These are phyloP conservation scores for Probosciger aterrimus DNA, from an alignment of 2,113 vertebrate species.

Conservation along the genomic window DNA sequence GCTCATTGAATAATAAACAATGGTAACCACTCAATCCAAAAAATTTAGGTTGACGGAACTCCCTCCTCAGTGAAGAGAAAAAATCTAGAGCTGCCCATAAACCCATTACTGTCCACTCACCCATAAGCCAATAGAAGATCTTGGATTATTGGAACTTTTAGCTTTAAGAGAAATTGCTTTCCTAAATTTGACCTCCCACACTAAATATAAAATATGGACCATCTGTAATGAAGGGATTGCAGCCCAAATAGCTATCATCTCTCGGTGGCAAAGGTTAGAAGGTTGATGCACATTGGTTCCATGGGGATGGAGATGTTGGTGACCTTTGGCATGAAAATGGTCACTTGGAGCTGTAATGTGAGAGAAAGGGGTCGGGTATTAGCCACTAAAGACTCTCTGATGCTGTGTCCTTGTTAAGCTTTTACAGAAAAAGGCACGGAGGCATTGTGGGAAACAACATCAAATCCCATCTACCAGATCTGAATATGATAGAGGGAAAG, in stretches of 20 bases:
- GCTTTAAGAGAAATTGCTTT: slow-evolving; percentile 88
- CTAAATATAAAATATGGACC: slow-evolving; percentile 93
- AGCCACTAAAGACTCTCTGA: slow-evolving; percentile 71
- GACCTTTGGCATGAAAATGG: slow-evolving; percentile 80
- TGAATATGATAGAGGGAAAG: slow-evolving; percentile 53
- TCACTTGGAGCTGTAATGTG: slow-evolving; percentile 77
- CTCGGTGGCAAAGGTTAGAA: slow-evolving; percentile 74
- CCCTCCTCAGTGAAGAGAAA: slow-evolving; percentile 60
- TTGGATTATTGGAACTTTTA: slow-evolving; percentile 75
- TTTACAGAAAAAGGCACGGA: slow-evolving; percentile 57
- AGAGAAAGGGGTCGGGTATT: slow-evolving; percentile 72
- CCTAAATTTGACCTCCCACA: slow-evolving; percentile 85
- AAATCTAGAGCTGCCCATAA: slow-evolving; percentile 69
- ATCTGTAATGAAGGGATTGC: slow-evolving; percentile 85
- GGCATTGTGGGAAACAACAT: slow-evolving; percentile 58
- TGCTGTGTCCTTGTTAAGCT: slow-evolving; percentile 68
- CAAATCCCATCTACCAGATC: slow-evolving; percentile 65
- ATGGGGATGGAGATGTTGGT: slow-evolving; percentile 65
- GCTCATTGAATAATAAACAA: slow-evolving; percentile 78
- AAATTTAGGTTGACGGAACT: slow-evolving; percentile 76
- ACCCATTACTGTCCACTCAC: slow-evolving; percentile 74
- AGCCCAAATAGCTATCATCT: slow-evolving; percentile 80
- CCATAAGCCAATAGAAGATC: slow-evolving; percentile 73
- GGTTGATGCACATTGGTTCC: slow-evolving; percentile 73
- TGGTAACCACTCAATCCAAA: slow-evolving; percentile 69